Evolutionary conservation across 2,888 invertebrate species (phyloP).

Genomic region (Bombylius discolor): DNA sequence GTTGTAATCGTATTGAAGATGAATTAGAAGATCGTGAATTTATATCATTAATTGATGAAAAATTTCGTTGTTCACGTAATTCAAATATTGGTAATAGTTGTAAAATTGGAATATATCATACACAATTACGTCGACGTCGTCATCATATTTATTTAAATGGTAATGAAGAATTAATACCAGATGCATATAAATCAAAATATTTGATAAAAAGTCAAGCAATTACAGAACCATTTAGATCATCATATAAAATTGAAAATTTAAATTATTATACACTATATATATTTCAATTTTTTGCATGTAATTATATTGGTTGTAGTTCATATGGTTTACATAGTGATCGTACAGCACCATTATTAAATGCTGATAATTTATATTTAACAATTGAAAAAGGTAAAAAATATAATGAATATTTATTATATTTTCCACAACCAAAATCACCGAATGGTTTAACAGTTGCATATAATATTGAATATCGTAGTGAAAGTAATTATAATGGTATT

Average conservation of each 20-base stretch:
- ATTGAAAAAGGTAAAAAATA: constrained; percentile 3
- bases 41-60: constrained; percentile 15
- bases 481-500: neutral
- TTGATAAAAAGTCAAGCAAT: neutral
- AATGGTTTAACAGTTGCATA: constrained; percentile 55
- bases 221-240: neutral
- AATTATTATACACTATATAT: constrained; percentile 46
- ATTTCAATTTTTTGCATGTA: constrained; percentile 48
- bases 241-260: constrained; percentile 32
- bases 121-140: neutral
- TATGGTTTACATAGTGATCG: constrained; percentile 37
- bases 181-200: neutral
- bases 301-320: constrained; percentile 40
- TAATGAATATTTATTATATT: constrained; percentile 29
- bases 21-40: constrained; percentile 21
- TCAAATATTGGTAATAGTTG: neutral
- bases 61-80: constrained; percentile 20
- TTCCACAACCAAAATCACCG: constrained; percentile 48
- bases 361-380: constrained; percentile 35
- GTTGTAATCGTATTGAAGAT: constrained; percentile 22
- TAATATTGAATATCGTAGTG: constrained; percentile 37
- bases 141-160: neutral
- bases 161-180: neutral
- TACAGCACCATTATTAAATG: constrained; percentile 34
- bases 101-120: neutral